Evolutionary conservation across 1,140 invertebrate species (phyloP).

Genomic region (Penaeus chinensis): DNA sequence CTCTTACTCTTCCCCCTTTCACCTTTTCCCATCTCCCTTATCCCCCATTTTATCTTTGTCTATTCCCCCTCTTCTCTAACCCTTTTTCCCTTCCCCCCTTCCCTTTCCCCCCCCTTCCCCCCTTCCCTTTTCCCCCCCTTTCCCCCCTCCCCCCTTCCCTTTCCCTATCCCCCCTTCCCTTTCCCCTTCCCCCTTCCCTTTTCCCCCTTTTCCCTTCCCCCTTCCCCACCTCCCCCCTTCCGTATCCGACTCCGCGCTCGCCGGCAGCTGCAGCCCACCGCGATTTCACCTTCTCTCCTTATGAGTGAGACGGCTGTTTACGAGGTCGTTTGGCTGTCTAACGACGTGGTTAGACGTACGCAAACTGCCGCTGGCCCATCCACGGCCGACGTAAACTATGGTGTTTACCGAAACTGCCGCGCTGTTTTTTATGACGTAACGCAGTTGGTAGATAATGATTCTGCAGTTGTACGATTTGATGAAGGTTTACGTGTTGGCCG

Average conservation of each 20-base stretch:
- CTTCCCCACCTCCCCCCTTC: background rate
- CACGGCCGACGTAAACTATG: conserved; percentile 50
- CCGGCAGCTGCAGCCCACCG: conserved; percentile 17
- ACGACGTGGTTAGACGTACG: conserved; percentile 60
- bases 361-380: conserved; percentile 54
- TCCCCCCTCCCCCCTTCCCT: too few species aligned
- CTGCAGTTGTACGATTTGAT: too few species aligned
- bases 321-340: conserved; percentile 45
- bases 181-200: too few species aligned
- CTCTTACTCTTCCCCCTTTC: background rate
- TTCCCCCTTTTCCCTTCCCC: background rate
- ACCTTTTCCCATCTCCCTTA: background rate
- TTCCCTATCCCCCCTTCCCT: too few species aligned
- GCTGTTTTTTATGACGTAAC: conserved; percentile 42
- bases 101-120: too few species aligned
- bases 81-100: too few species aligned
- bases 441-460: conserved; percentile 3
- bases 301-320: conserved; percentile 46
- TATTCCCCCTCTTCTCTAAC: too few species aligned
- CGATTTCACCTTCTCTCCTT: conserved; percentile 51
- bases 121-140: too few species aligned
- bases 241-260: background rate
- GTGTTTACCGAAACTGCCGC: conserved; percentile 36
- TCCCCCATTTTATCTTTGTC: background rate
- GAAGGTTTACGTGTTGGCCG: background rate